Evolutionary conservation across 2,797 vertebrate species (phyloP).

Genomic region (Okamejei kenojei): DNA sequence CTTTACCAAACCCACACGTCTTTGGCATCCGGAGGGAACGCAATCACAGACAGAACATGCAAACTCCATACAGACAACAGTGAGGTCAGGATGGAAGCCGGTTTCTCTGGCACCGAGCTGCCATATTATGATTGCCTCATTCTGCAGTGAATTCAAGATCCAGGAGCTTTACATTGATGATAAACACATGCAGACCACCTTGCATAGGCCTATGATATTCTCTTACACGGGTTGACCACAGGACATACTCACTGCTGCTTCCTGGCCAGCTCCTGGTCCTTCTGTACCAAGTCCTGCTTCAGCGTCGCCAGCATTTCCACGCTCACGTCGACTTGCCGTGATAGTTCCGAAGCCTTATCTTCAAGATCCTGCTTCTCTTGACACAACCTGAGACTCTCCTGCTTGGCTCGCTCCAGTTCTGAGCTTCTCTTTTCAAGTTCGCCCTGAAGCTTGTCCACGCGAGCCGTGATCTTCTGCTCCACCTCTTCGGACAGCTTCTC

Average conservation of each 20-base stretch:
- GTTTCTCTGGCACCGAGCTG: too few species aligned
- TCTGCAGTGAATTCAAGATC: background rate
- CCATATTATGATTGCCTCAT: background rate
- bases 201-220: background rate
- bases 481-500: conserved; percentile 95
- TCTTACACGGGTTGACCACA: background rate
- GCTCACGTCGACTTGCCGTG: conserved; percentile 91
- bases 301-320: conserved; percentile 95
- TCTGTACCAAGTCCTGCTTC: conserved; percentile 94
- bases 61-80: too few species aligned
- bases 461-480: conserved; percentile 92
- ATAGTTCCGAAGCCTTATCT: conserved; percentile 85
- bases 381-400: conserved; percentile 80
- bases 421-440: conserved; percentile 93
- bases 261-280: conserved; percentile 87
- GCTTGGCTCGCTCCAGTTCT: conserved; percentile 88
- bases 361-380: conserved; percentile 93
- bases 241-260: conserved; percentile 88
- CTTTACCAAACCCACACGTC: too few species aligned
- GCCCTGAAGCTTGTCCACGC: conserved; percentile 86
- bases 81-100: too few species aligned
- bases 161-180: background rate
- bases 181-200: background rate
- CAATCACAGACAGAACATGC: too few species aligned
- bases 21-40: too few species aligned